These are phyloP conservation scores for Gymnothorax reevesii DNA, from an alignment of 2,797 vertebrate genomes.

Conservation along the genomic window DNA sequence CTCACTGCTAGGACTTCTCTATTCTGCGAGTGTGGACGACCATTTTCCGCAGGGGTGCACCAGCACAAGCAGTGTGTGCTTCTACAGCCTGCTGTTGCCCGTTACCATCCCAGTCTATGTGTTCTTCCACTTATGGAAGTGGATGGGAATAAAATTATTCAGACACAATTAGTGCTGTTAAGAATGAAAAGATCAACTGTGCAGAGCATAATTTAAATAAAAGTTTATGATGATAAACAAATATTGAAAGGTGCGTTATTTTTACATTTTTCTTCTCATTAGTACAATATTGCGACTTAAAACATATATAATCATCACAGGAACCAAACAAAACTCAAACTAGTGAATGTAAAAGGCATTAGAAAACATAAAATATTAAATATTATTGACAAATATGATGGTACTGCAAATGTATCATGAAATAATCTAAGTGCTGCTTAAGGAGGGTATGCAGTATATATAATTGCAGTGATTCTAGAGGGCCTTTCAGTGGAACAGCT, in stretches of 20 bases:
- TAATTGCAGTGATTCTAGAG: neutral
- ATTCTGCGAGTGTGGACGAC: constrained; percentile 84
- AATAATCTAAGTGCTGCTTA: neutral
- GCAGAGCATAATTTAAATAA: neutral
- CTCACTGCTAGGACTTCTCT: constrained; percentile 84
- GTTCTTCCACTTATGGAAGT: constrained; percentile 93
- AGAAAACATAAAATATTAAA: neutral
- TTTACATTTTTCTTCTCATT: neutral
- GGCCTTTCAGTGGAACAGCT: neutral
- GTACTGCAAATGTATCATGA: neutral
- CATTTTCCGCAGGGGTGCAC: constrained; percentile 88
- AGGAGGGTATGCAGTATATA: neutral
- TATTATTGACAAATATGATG: neutral
- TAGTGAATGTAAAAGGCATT: neutral
- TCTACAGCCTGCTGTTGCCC: constrained; percentile 90
- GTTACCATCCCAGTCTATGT: constrained; percentile 89
- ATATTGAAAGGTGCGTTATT: neutral
- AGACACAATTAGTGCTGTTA: constrained; percentile 78
- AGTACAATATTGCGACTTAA: neutral
- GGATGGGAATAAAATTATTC: constrained; percentile 94
- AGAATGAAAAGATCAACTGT: neutral
- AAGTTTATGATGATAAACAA: neutral
- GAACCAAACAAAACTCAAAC: neutral
- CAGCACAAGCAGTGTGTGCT: constrained; percentile 83
- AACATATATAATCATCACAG: neutral